These are phyloP conservation scores for Natrix natrix DNA, from an alignment of 2,797 vertebrate genomes.

Conservation along the genomic window DNA sequence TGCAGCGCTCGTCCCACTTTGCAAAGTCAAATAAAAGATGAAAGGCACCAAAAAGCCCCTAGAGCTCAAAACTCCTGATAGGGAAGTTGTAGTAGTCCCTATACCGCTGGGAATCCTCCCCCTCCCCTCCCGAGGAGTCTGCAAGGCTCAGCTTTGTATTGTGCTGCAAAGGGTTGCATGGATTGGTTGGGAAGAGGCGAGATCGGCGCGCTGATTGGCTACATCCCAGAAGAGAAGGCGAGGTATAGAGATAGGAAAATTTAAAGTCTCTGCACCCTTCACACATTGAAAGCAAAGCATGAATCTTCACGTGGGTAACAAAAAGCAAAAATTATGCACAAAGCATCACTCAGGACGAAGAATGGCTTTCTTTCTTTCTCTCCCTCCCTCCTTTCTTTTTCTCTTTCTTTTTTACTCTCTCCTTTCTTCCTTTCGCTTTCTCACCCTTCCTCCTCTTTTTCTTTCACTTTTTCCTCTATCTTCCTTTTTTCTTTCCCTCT, in stretches of 20 bases:
- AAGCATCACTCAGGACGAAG: neutral
- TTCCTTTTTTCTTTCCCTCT: too few relatives aligned
- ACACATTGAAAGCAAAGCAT: neutral
- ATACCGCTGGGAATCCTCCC: neutral
- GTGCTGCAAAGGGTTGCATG: neutral
- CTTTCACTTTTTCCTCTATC: too few relatives aligned
- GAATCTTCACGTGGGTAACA: neutral
- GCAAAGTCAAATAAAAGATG: neutral
- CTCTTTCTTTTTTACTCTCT: too few relatives aligned
- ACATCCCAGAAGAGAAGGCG: neutral
- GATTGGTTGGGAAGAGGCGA: neutral
- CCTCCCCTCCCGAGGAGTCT: too few relatives aligned
- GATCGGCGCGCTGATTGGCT: neutral
- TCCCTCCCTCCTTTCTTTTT: too few relatives aligned
- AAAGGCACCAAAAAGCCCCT: neutral
- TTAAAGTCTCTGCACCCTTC: neutral
- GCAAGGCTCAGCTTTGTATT: neutral
- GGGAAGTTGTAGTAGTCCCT: neutral
- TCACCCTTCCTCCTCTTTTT: accelerated
- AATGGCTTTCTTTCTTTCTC: too few relatives aligned
- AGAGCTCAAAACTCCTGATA: neutral
- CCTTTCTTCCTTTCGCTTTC: neutral
- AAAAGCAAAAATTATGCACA: neutral
- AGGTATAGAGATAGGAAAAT: neutral
- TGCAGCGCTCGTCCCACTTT: neutral